Evolutionary conservation across 2,113 vertebrate genomes (phyloP).

Genomic region (Pterophyllum scalare): DNA sequence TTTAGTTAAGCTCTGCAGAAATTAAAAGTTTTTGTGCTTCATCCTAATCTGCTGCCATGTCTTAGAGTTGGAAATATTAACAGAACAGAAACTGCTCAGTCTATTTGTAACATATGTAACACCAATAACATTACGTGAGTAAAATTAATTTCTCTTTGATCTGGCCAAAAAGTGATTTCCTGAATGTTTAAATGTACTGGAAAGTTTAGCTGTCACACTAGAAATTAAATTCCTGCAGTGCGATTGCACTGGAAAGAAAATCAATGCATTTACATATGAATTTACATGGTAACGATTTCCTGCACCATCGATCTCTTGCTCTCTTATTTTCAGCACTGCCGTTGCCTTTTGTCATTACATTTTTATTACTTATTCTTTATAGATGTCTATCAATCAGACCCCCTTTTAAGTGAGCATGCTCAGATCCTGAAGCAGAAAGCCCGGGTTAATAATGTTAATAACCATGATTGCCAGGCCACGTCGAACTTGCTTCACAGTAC

Average conservation of each 20-base stretch:
- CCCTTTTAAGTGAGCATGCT: not conserved
- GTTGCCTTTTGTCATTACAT: not conserved
- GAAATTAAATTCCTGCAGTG: not conserved
- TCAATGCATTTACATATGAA: not conserved
- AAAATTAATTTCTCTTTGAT: not conserved
- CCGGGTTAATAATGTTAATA: not conserved
- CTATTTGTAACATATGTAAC: not conserved
- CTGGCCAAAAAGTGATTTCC: not conserved
- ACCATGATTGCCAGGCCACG: not conserved
- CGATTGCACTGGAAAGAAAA: not conserved
- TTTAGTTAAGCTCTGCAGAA: not conserved
- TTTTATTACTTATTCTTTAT: not conserved
- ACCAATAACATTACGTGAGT: not conserved
- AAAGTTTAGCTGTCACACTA: not conserved
- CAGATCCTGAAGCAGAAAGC: not conserved
- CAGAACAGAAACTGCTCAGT: not conserved
- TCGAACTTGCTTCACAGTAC: not conserved
- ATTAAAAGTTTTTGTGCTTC: not conserved
- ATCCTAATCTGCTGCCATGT: not conserved
- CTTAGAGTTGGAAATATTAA: not conserved
- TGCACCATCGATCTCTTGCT: accelerated
- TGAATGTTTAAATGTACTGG: not conserved
- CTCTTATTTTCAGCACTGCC: not conserved
- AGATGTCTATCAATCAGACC: not conserved
- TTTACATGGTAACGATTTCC: too few relatives aligned